These are phyloP conservation scores for Leucoraja ocellata DNA, from an alignment of 2,797 vertebrate genomes.

Conservation along the genomic window DNA sequence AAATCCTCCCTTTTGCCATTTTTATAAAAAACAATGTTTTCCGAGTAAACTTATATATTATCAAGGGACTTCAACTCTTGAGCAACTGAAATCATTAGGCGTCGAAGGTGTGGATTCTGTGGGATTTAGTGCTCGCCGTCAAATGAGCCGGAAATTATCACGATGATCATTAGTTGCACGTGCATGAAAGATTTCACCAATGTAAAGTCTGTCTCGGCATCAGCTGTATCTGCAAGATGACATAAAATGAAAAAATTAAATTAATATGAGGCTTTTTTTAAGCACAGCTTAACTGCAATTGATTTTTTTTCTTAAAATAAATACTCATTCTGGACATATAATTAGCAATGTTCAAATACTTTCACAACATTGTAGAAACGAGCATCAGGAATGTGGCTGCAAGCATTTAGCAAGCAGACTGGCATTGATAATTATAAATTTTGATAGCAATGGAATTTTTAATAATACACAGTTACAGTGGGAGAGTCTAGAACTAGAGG, in stretches of 20 bases:
- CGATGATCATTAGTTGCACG: conserved; percentile 39
- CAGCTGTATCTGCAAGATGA: conserved; percentile 46
- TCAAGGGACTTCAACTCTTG: neutral
- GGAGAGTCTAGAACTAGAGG: too few relatives aligned
- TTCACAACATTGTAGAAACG: neutral
- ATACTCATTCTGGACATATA: neutral
- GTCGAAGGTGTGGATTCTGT: neutral
- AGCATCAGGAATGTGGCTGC: neutral
- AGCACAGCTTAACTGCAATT: neutral
- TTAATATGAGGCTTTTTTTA: conserved; percentile 44
- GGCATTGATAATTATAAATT: neutral
- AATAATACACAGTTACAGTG: neutral
- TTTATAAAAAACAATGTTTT: neutral
- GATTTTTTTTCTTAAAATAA: neutral
- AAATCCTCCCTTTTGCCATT: conserved; percentile 66
- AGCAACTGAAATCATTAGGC: neutral
- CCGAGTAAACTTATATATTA: neutral
- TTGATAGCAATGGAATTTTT: neutral
- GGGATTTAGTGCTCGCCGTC: conserved; percentile 39
- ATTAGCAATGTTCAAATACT: neutral
- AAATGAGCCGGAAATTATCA: conserved; percentile 43
- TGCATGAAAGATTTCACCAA: conserved; percentile 43
- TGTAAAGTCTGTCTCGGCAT: conserved; percentile 43
- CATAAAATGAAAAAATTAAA: conserved; percentile 71
- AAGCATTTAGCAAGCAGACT: neutral